Evolutionary conservation across 1,140 invertebrate species (phyloP).

Genomic region (Medauroidea extradentata): DNA sequence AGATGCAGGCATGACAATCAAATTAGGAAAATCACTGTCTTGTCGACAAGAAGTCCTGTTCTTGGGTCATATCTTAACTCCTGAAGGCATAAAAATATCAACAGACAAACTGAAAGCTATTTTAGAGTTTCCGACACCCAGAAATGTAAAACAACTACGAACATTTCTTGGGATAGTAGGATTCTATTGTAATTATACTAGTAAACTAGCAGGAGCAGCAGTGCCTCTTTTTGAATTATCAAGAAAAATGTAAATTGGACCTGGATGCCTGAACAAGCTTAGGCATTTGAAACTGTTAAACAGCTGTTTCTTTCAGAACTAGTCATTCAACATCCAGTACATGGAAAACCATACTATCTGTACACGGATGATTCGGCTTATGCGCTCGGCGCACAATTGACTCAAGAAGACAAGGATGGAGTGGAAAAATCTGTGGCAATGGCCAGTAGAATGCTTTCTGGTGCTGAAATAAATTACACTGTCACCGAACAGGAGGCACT

Average conservation of each 20-base stretch:
- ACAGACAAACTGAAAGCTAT: conserved; percentile 19
- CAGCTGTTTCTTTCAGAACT: conserved; percentile 22
- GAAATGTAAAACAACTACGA: conserved; percentile 32
- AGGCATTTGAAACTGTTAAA: conserved; percentile 3
- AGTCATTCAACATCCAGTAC: conserved; percentile 25
- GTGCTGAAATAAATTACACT: conserved; percentile 27
- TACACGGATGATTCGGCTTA: conserved; percentile 32
- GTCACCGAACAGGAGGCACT: conserved; percentile 40
- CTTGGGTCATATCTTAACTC: conserved; percentile 22
- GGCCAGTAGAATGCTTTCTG: conserved; percentile 19
- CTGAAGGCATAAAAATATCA: conserved; percentile 10
- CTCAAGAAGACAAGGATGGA: conserved; percentile 20
- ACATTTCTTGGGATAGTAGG: conserved; percentile 37
- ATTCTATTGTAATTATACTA: conserved; percentile 36
- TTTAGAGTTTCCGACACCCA: conserved; percentile 29
- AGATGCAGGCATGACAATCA: conserved; percentile 24
- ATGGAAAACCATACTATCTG: conserved; percentile 22
- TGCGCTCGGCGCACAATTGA: conserved; percentile 27
- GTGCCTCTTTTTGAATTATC: conserved; percentile 29
- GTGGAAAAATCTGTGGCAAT: conserved; percentile 19
- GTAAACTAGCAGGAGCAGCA: conserved; percentile 21
- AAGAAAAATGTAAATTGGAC: conserved; percentile 15
- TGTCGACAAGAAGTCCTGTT: conserved; percentile 17
- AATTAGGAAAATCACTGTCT: conserved; percentile 22
- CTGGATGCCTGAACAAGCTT: not conserved